Base-by-base conservation (phyloP, 2,113 vertebrate species). In the Nannospalax galili region DNA sequence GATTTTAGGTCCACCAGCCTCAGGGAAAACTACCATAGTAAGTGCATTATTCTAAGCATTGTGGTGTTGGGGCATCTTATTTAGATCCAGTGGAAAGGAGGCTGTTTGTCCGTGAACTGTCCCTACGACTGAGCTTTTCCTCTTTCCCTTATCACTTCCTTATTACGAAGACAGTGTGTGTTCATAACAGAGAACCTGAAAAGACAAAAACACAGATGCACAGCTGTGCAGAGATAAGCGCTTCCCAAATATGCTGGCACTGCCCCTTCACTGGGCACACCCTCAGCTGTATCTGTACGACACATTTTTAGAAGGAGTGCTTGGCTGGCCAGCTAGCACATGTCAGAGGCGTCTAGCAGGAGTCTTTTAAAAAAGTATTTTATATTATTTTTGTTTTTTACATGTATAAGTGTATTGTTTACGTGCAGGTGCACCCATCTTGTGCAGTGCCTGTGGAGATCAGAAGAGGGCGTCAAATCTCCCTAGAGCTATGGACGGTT, bases 1-100 rank as follows among this genome's bases (percentile, higher is more conserved):
- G 69, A 88, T 99, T 79, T 95, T 99, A 60, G 99, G 99, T 7
- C 99, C 99, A 4, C 99, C 99, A 2, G 98, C 98, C 96, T 98
- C 99, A 6, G 99, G 99, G 72, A 99, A 99, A 93, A 97, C 98
- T 1, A 98, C 99, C 0, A 98, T 99, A 95, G 98, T 99, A 97
- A 98, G 98, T 99, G 97, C 69, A 7, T 26, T 26, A 0, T 28
- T 2, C 89, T 90, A 67, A 45, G 4, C 28, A 80, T 20, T 42
- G 10, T 24, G 3, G 19, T 8, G 3, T 40, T 5, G 64, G 37
- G 17, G 37, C 22, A 7, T 8, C n/a, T 88, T 62, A 11, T 45
- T 37, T 20, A 20, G 75, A 79, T 80, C 40, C 72, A 3, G 89
- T 45, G 1, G 42, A 74, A 19, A 20, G 14, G n/a, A 64, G 73